Evolutionary conservation across 2,797 vertebrate genomes (phyloP).

Genomic region (Manis javanica): DNA sequence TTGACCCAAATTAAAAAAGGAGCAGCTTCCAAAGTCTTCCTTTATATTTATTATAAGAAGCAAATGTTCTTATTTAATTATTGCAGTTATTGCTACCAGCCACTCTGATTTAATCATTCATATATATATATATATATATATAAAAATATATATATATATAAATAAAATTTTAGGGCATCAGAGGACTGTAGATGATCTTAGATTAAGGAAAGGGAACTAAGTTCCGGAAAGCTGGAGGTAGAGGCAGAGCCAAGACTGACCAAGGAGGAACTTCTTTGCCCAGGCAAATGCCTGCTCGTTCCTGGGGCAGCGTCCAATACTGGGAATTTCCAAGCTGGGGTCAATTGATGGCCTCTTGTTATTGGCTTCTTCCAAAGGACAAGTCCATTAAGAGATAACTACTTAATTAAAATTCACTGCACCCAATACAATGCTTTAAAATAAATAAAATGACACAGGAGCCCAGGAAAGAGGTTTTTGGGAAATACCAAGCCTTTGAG

Average conservation of each 20-base stretch:
- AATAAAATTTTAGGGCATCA: neutral
- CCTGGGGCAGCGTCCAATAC: neutral
- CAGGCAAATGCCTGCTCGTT: neutral
- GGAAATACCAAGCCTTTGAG: neutral
- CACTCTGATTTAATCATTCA: neutral
- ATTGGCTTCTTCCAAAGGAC: constrained; percentile 28
- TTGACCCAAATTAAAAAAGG: neutral
- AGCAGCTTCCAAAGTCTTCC: neutral
- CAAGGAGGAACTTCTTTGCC: neutral
- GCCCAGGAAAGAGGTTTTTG: neutral
- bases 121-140: no score
- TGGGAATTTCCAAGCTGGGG: neutral
- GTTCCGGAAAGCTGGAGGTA: neutral
- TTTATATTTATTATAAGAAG: constrained; percentile 24
- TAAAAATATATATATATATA: neutral
- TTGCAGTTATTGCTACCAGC: neutral
- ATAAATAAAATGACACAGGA: neutral
- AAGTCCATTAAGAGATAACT: neutral
- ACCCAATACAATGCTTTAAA: neutral
- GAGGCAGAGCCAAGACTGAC: neutral
- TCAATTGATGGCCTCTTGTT: neutral
- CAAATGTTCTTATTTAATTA: neutral
- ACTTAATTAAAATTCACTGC: neutral
- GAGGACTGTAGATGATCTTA: neutral
- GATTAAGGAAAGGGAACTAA: neutral